Percentiles rank a stretch among this genome's conserved stretches.
Conservation (phyloP, 2,113 vertebrate species). For the Megalops atlanticus region DNA sequence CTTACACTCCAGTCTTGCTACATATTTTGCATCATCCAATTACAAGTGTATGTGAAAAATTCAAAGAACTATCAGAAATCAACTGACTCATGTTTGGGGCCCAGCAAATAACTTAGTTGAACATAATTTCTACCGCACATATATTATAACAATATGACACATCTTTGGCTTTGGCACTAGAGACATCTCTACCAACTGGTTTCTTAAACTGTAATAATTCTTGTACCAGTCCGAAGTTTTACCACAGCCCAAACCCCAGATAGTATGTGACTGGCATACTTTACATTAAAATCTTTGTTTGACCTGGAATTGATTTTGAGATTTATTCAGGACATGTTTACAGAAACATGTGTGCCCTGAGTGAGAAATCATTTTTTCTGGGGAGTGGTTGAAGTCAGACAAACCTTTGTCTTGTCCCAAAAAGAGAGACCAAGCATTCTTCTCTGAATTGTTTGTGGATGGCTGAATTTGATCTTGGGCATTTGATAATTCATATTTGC, state of each 20-base stretch:
- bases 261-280: constrained; percentile 5
- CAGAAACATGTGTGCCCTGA: neutral
- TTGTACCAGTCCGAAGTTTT: constrained; percentile 9
- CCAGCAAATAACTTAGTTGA: neutral
- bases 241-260: constrained; percentile 15
- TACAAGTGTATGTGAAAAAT: neutral
- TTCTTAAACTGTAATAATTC: constrained; percentile 14
- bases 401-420: constrained; percentile 1
- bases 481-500: neutral
- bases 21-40: neutral
- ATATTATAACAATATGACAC: neutral
- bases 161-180: neutral
- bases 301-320: constrained; percentile 13
- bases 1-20: too few relatives aligned
- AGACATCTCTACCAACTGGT: constrained; percentile 5
- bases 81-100: neutral
- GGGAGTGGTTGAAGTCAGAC: neutral
- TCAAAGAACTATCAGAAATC: neutral
- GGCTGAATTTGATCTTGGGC: neutral
- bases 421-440: neutral
- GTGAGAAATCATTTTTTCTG: constrained; percentile 4
- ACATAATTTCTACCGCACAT: neutral
- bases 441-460: neutral
- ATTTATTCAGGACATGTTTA: constrained; percentile 5
- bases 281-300: constrained; percentile 12